Conservation (phyloP, 2,797 vertebrate genomes). For the Centroberyx gerrardi region DNA sequence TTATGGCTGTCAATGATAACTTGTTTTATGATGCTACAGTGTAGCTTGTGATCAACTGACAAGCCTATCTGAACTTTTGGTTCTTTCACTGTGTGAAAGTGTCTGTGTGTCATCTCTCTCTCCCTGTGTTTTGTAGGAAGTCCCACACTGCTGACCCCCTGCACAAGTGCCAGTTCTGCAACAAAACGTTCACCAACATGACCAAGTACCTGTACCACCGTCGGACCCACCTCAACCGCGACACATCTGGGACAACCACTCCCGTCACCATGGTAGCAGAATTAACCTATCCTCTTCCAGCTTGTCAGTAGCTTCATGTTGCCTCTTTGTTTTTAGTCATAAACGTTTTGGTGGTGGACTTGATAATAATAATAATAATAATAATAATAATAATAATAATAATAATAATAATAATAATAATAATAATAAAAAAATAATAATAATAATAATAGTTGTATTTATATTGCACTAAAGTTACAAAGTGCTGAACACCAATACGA, state of each 20-base stretch:
- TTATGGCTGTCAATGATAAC: too few relatives aligned
- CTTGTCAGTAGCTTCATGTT: not conserved
- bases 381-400: too few relatives aligned
- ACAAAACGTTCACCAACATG: slow-evolving; percentile 95
- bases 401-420: too few relatives aligned
- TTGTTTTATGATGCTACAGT: too few relatives aligned
- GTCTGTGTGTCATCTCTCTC: not conserved
- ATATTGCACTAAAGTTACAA: too few relatives aligned
- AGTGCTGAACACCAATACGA: too few relatives aligned
- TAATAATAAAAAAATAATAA: too few relatives aligned
- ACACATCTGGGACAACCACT: slow-evolving; percentile 42
- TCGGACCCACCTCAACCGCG: slow-evolving; percentile 83
- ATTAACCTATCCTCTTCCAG: not conserved
- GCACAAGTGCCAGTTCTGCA: slow-evolving; percentile 92
- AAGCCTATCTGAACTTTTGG: not conserved
- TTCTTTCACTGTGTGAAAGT: not conserved
- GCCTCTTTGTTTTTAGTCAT: not conserved
- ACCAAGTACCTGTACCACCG: slow-evolving; percentile 96
- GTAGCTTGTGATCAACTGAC: not conserved
- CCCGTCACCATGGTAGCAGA: slow-evolving; percentile 72
- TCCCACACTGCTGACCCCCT: slow-evolving; percentile 91
- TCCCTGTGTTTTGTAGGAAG: slow-evolving; percentile 79
- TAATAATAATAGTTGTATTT: too few relatives aligned
- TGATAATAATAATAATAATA: too few relatives aligned
- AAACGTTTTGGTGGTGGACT: not conserved